Conservation (phyloP, 2,113 vertebrate genomes). For the Stigmatopora argus region DNA sequence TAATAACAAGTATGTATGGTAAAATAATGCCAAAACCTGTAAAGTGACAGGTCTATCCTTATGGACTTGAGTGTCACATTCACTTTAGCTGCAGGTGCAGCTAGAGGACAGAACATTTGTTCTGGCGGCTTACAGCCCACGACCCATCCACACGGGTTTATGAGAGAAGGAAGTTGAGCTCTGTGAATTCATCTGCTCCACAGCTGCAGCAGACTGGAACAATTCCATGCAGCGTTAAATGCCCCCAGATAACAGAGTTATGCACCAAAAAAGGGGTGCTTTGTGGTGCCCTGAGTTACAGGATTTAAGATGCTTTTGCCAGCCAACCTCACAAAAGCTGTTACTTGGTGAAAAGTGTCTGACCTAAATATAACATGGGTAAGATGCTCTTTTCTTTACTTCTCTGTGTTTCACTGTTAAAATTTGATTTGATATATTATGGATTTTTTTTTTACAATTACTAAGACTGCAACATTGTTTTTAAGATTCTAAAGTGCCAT, state of each 20-base stretch:
- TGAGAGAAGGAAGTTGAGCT: slow-evolving; percentile 15
- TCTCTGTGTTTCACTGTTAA: slow-evolving; percentile 4
- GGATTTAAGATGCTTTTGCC: slow-evolving; percentile 16
- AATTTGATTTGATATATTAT: too few species aligned
- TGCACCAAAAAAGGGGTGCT: slow-evolving; percentile 22
- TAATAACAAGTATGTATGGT: too few species aligned
- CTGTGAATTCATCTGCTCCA: slow-evolving; percentile 37
- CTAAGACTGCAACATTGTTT: too few species aligned
- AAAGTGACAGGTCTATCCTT: neutral
- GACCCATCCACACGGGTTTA: slow-evolving; percentile 32
- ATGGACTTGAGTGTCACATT: slow-evolving; percentile 33
- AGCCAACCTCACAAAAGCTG: slow-evolving; percentile 6
- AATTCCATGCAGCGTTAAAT: slow-evolving; percentile 33
- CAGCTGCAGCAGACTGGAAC: slow-evolving; percentile 34
- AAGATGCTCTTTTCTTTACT: slow-evolving; percentile 6
- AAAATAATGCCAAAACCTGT: neutral
- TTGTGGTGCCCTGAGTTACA: slow-evolving; percentile 24
- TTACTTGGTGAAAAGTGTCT: slow-evolving; percentile 15
- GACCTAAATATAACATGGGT: slow-evolving; percentile 4
- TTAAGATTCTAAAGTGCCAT: too few species aligned
- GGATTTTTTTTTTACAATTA: too few species aligned
- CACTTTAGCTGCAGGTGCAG: slow-evolving; percentile 28
- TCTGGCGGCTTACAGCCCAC: slow-evolving; percentile 40
- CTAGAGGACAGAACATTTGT: slow-evolving; percentile 38
- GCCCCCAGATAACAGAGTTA: slow-evolving; percentile 30